These are phyloP conservation scores for Erannis defoliaria DNA, from an alignment of 2,888 invertebrate genomes.

Conservation along the genomic window DNA sequence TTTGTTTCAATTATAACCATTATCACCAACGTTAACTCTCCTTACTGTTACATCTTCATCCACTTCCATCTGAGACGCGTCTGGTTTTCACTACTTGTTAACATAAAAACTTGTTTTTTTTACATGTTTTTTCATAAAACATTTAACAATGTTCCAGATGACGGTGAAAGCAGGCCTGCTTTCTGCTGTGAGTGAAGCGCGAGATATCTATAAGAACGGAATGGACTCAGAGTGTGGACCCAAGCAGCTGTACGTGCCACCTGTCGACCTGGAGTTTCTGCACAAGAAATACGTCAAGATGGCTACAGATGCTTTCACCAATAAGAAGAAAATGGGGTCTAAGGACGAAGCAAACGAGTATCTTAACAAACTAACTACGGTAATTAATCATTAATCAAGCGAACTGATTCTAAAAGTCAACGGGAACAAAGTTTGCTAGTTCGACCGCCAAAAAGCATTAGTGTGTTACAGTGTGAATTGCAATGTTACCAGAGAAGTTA, in stretches of 20 bases:
- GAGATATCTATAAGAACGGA: constrained; percentile 9
- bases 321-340: constrained; percentile 11
- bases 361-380: background rate
- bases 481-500: no score
- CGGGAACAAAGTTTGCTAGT: no score
- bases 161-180: constrained; percentile 13
- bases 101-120: no score
- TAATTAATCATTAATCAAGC: background rate
- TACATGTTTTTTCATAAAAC: no score
- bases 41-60: no score
- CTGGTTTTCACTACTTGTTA: no score
- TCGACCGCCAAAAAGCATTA: background rate
- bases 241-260: constrained; percentile 8
- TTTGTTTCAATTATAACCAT: no score
- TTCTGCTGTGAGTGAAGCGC: constrained; percentile 12
- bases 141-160: background rate
- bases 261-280: constrained; percentile 8
- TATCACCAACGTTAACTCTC: no score
- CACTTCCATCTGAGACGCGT: no score
- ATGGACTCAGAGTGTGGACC: constrained; percentile 9
- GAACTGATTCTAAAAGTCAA: no score
- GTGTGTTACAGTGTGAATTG: no score
- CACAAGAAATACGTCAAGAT: constrained; percentile 7
- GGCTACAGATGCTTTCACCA: background rate
- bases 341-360: background rate